phyloP scores from a whole-genome alignment of 2,888 invertebrate species.

The Aricia artaxerxes region DNA sequence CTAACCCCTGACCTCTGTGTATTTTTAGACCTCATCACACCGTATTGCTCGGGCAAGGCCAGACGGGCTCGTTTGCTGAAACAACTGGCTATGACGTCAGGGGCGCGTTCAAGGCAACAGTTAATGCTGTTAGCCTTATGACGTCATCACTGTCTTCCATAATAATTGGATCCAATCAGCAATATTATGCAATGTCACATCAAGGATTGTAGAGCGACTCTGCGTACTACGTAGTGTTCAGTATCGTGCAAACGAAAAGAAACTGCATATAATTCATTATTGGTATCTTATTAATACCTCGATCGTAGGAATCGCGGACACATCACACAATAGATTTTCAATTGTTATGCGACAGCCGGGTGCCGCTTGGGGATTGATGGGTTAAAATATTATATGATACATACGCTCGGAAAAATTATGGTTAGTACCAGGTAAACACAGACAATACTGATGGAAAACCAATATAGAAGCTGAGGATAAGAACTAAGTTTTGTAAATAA shows the following conservation, averaged over 20 bases:
- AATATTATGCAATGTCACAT: constrained; percentile 4
- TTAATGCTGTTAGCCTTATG: constrained; percentile 59
- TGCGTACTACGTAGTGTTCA: neutral
- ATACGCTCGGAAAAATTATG: too few species aligned
- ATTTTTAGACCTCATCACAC: constrained; percentile 66
- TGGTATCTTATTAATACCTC: too few species aligned
- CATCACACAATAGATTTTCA: too few species aligned
- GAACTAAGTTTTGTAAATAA: neutral
- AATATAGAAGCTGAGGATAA: neutral
- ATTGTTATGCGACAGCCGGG: too few species aligned
- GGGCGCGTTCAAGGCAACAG: constrained; percentile 51
- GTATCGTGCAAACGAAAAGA: too few species aligned
- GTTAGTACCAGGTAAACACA: neutral
- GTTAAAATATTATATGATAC: too few species aligned
- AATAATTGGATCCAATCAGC: constrained; percentile 17
- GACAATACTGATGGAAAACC: neutral
- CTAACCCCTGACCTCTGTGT: constrained; percentile 70
- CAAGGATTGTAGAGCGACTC: neutral
- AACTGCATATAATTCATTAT: neutral
- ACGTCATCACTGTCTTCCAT: constrained; percentile 13
- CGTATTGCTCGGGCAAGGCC: constrained; percentile 61
- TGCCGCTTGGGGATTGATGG: too few species aligned
- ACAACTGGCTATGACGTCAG: constrained; percentile 68
- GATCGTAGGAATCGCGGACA: too few species aligned
- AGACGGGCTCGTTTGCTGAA: constrained; percentile 68